Evolutionary conservation across 2,888 invertebrate species (phyloP).

Genomic region (Nephrotoma guestfalica): DNA sequence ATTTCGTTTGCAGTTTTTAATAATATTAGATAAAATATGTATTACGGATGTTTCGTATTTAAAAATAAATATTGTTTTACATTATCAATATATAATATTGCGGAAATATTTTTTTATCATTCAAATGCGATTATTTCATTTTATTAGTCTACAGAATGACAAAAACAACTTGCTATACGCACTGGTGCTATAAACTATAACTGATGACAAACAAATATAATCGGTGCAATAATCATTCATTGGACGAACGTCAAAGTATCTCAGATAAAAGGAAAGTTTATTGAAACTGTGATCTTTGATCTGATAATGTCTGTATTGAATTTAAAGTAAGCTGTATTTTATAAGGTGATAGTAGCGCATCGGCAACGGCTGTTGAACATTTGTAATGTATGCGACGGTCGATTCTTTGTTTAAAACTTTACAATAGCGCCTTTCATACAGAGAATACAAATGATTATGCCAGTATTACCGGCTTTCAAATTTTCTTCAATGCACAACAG

Average conservation of each 20-base stretch:
- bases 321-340: background rate
- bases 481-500: background rate
- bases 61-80: background rate
- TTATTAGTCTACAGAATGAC: background rate
- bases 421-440: background rate
- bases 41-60: background rate
- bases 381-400: background rate
- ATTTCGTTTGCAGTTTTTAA: background rate
- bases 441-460: background rate
- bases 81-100: background rate
- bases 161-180: no score
- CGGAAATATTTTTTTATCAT: background rate
- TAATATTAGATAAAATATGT: background rate
- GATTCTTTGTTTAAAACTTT: background rate
- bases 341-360: background rate
- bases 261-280: no score
- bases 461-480: background rate
- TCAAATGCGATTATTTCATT: background rate
- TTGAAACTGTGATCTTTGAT: no score
- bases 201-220: no score
- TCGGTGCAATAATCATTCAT: no score
- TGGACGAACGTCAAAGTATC: no score
- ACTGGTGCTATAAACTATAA: no score
- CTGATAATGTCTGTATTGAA: background rate
- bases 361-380: background rate